Evolutionary conservation across 2,888 invertebrate genomes (phyloP).

Genomic region (Sminthurinus aureus): DNA sequence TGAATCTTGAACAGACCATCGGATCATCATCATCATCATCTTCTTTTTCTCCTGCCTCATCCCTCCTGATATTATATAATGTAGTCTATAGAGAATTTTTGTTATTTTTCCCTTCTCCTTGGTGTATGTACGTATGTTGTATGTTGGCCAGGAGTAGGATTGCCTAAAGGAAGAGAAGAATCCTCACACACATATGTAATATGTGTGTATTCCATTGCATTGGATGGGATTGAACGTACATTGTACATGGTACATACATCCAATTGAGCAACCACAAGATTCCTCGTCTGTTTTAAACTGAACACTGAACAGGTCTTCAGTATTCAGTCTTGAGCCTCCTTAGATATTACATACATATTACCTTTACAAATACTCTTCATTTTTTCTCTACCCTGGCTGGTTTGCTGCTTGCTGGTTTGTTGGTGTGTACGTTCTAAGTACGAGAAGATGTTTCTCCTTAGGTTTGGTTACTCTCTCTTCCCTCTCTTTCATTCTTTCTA

Average conservation of each 20-base stretch:
- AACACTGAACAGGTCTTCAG: neutral
- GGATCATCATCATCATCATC: neutral
- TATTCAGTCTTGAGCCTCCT: neutral
- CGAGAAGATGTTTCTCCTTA: neutral
- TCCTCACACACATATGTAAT: neutral
- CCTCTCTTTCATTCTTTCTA: neutral
- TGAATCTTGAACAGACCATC: constrained; percentile 23
- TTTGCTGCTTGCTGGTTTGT: neutral
- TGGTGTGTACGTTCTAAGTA: neutral
- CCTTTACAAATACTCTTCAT: neutral
- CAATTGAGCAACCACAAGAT: constrained; percentile 9
- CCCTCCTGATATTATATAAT: constrained; percentile 15
- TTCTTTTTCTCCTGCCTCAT: too few species aligned
- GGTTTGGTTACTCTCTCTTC: neutral
- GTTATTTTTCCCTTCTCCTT: neutral
- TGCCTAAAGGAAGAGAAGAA: neutral
- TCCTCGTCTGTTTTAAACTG: constrained; percentile 6
- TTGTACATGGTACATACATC: too few species aligned
- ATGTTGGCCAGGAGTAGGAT: neutral
- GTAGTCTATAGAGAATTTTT: neutral
- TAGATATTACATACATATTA: neutral
- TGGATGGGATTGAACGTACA: too few species aligned
- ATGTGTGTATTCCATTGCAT: too few species aligned
- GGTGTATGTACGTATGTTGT: neutral
- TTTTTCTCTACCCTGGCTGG: neutral